These are phyloP conservation scores for Oryzias sinensis DNA, from an alignment of 2,797 vertebrate genomes.

Conservation along the genomic window DNA sequence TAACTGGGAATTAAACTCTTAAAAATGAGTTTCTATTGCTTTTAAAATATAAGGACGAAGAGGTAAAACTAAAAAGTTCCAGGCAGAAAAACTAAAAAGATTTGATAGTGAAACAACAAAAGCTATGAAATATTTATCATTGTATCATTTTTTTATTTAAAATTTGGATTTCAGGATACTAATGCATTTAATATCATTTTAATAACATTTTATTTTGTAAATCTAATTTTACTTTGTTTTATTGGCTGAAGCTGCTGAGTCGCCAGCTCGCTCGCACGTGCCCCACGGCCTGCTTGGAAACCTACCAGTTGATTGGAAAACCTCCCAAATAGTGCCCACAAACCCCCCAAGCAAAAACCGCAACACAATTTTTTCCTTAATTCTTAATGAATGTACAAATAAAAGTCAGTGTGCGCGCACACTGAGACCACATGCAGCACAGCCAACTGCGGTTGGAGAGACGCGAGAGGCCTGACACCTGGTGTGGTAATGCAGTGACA, in stretches of 20 bases:
- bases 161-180: background rate
- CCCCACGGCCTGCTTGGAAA: constrained; percentile 53
- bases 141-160: background rate
- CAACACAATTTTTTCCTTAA: constrained; percentile 18
- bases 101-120: background rate
- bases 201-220: background rate
- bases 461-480: constrained; percentile 24
- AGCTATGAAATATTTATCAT: background rate
- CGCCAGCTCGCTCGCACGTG: constrained; percentile 21
- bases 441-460: background rate
- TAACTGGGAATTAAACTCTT: too few relatives aligned
- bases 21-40: too few relatives aligned
- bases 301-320: constrained; percentile 51
- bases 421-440: constrained; percentile 2
- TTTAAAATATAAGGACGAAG: too few relatives aligned
- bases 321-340: constrained; percentile 30
- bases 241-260: constrained; percentile 35
- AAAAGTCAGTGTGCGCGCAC: constrained; percentile 6
- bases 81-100: background rate
- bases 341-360: constrained; percentile 34
- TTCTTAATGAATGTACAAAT: constrained; percentile 32
- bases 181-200: background rate
- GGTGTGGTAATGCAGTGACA: background rate
- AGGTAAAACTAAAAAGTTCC: too few relatives aligned
- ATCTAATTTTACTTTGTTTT: constrained; percentile 4